Percentiles rank a stretch among this genome's conserved stretches.
These are phyloP conservation scores for Drosophila acutilabella DNA, from an alignment of 2,888 invertebrate genomes.

Conservation along the genomic window DNA sequence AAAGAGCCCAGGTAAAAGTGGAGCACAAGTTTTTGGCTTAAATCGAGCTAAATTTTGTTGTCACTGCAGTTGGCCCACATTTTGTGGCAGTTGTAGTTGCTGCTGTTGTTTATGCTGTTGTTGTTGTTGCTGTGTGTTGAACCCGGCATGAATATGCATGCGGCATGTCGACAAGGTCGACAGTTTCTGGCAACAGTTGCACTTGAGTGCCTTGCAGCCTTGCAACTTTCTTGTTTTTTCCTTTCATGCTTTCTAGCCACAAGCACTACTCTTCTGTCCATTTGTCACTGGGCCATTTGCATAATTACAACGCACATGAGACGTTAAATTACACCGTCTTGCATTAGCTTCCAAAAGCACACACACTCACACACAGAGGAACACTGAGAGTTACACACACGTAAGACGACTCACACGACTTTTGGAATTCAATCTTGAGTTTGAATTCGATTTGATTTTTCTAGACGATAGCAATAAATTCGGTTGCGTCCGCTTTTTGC, in stretches of 20 bases:
- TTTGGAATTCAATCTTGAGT: constrained; percentile 1
- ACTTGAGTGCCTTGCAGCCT: constrained; percentile 64
- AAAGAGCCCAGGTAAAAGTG: constrained; percentile 53
- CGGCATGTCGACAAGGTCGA: constrained; percentile 67
- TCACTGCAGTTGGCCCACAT: constrained; percentile 63
- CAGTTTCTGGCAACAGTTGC: constrained; percentile 71
- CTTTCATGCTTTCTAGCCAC: constrained; percentile 12
- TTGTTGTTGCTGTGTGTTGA: constrained; percentile 14
- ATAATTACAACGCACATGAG: constrained; percentile 77
- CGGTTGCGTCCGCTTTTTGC: constrained; percentile 59
- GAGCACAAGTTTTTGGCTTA: constrained; percentile 56
- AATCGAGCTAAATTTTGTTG: constrained; percentile 71
- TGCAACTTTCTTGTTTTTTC: constrained; percentile 17
- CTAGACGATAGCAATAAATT: constrained; percentile 4
- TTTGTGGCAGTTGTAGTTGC: constrained; percentile 35
- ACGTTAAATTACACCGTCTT: constrained; percentile 16
- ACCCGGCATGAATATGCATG: constrained; percentile 78
- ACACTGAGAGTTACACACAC: background rate
- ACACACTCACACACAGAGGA: constrained; percentile 29
- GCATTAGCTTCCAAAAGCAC: constrained; percentile 48
- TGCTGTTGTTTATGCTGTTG: constrained; percentile 15
- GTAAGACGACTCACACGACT: constrained; percentile 6
- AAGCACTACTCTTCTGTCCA: constrained; percentile 33
- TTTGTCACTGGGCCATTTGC: constrained; percentile 65
- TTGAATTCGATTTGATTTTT: constrained; percentile 8